Conservation (phyloP, 2,888 invertebrate genomes). For the Bellardia bayeri region DNA sequence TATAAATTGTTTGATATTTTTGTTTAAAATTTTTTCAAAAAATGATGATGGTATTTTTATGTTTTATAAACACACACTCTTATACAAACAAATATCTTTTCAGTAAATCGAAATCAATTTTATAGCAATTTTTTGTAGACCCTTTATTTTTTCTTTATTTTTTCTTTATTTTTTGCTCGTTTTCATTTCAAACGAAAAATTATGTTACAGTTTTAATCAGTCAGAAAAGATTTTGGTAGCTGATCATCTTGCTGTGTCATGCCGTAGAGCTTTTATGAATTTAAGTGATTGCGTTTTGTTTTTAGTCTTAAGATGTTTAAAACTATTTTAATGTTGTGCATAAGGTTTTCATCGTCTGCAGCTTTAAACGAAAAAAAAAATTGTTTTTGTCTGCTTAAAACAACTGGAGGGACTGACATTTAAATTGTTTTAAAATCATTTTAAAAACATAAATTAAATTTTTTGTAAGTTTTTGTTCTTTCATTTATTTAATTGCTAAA, state of each 20-base stretch:
- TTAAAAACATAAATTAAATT: constrained; percentile 29
- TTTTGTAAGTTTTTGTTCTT: not conserved
- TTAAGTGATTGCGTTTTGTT: constrained; percentile 57
- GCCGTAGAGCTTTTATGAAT: constrained; percentile 53
- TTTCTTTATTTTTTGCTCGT: not conserved
- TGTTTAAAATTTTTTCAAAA: constrained; percentile 15
- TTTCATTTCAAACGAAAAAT: constrained; percentile 20
- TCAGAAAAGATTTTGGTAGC: constrained; percentile 67
- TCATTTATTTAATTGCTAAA: constrained; percentile 56
- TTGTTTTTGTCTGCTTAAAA: not conserved
- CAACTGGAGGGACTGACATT: constrained; percentile 10
- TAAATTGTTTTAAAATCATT: constrained; percentile 57
- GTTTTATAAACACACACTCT: constrained; percentile 20
- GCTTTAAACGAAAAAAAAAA: constrained; percentile 9
- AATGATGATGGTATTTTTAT: constrained; percentile 51
- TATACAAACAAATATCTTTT: not conserved
- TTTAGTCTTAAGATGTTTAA: not conserved
- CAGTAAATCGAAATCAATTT: constrained; percentile 68
- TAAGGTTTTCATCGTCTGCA: constrained; percentile 40
- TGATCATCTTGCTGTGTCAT: constrained; percentile 66
- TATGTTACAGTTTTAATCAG: constrained; percentile 69
- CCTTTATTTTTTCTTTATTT: not conserved
- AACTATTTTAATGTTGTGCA: constrained; percentile 51
- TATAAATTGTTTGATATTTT: constrained; percentile 75
- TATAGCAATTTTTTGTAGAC: constrained; percentile 54